phyloP scores from a whole-genome alignment of 2,888 invertebrate species.

The Orthosia gracilis region DNA sequence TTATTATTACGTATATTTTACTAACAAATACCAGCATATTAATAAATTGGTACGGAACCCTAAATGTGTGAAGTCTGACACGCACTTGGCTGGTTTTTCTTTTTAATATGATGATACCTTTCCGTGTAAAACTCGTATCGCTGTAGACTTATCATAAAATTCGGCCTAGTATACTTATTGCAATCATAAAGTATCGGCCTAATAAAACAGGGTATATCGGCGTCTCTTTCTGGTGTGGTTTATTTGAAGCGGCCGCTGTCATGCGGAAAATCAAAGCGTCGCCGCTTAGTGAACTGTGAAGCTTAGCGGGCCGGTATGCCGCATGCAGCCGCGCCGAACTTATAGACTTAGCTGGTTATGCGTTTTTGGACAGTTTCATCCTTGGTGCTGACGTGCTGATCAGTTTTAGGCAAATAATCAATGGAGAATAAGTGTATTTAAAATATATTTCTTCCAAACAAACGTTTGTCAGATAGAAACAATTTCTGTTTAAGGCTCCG shows the following conservation, averaged over 20 bases:
- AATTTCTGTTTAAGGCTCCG: too few species aligned
- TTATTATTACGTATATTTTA: too few species aligned
- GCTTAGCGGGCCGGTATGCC: constrained; percentile 61
- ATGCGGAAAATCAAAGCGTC: constrained; percentile 70
- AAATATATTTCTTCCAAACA: too few species aligned
- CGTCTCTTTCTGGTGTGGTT: constrained; percentile 63
- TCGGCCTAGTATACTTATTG: constrained; percentile 48
- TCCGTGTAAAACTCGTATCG: too few species aligned
- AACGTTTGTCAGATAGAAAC: too few species aligned
- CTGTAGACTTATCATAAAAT: constrained; percentile 33
- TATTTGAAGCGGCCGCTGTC: constrained; percentile 67
- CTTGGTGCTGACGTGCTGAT: neutral
- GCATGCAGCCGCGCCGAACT: constrained; percentile 63
- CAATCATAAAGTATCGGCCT: constrained; percentile 62
- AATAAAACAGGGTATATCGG: constrained; percentile 54
- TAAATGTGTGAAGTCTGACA: too few species aligned
- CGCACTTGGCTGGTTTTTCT: too few species aligned
- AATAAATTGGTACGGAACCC: too few species aligned
- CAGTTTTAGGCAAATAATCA: neutral
- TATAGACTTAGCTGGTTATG: constrained; percentile 60
- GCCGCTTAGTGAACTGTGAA: constrained; percentile 66
- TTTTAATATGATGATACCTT: too few species aligned
- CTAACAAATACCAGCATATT: too few species aligned
- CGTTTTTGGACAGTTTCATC: constrained; percentile 53
- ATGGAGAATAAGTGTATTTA: neutral